Evolutionary conservation across 2,888 invertebrate genomes (phyloP).

Genomic region (Cerceris ruficornis): DNA sequence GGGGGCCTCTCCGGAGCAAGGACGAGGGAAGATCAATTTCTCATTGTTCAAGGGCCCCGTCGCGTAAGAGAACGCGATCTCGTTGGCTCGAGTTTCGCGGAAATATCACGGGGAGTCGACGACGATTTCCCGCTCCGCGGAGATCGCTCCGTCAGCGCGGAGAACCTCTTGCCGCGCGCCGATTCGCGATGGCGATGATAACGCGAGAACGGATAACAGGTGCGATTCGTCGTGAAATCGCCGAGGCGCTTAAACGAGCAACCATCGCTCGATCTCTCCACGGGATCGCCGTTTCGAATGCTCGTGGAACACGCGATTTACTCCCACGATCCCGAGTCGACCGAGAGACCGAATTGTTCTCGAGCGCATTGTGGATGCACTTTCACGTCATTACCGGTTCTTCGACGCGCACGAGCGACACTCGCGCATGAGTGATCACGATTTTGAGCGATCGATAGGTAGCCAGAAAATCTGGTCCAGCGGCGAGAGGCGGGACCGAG

Average conservation of each 20-base stretch:
- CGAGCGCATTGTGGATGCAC: conserved; percentile 33
- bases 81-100: too few relatives aligned
- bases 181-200: neutral
- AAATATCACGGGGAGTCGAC: too few relatives aligned
- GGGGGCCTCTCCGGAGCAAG: too few relatives aligned
- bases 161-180: neutral
- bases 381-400: conserved; percentile 43
- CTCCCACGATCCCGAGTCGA: conserved; percentile 39
- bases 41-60: too few relatives aligned
- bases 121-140: neutral
- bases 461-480: too few relatives aligned
- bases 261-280: conserved; percentile 8
- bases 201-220: neutral
- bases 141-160: neutral
- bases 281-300: conserved; percentile 15
- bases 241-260: conserved; percentile 3
- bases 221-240: neutral
- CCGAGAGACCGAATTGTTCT: conserved; percentile 40
- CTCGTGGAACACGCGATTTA: conserved; percentile 25
- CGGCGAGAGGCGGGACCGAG: too few relatives aligned
- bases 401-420: conserved; percentile 7
- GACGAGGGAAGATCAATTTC: too few relatives aligned
- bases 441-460: neutral
- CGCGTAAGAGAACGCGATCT: too few relatives aligned
- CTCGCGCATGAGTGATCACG: neutral